phyloP scores from a whole-genome alignment of 1,140 invertebrate species.

The Schlechtendalia chinensis region DNA sequence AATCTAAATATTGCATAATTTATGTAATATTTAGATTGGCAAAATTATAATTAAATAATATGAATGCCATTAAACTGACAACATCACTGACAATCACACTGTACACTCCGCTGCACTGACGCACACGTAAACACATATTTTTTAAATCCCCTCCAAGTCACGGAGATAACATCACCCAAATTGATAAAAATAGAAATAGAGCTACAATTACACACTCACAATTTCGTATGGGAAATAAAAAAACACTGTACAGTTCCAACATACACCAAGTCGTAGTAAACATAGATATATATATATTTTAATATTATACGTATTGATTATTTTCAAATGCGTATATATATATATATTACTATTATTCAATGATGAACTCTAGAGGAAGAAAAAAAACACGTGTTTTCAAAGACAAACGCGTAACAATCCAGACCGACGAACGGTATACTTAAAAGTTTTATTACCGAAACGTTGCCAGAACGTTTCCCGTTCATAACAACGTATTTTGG shows the following conservation, averaged over 20 bases:
- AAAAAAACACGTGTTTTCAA: too few species aligned
- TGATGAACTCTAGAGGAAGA: too few species aligned
- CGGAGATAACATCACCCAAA: neutral
- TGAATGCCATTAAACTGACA: neutral
- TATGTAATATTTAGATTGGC: too few species aligned
- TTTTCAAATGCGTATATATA: neutral
- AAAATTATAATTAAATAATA: too few species aligned
- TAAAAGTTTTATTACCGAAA: too few species aligned
- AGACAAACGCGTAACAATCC: too few species aligned
- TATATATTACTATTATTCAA: too few species aligned
- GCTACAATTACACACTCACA: neutral
- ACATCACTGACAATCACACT: neutral
- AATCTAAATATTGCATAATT: too few species aligned
- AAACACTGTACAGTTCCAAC: neutral
- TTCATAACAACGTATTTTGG: too few species aligned
- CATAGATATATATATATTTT: too few species aligned
- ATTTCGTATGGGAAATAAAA: neutral
- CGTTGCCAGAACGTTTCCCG: too few species aligned
- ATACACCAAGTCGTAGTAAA: neutral
- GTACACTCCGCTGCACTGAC: neutral
- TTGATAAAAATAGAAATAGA: conserved; percentile 26
- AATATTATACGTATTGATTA: neutral
- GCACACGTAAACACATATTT: neutral
- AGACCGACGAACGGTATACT: too few species aligned
- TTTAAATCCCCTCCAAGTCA: neutral